Conservation (phyloP, 2,113 vertebrate genomes). For the Vulpes ferrilata region DNA sequence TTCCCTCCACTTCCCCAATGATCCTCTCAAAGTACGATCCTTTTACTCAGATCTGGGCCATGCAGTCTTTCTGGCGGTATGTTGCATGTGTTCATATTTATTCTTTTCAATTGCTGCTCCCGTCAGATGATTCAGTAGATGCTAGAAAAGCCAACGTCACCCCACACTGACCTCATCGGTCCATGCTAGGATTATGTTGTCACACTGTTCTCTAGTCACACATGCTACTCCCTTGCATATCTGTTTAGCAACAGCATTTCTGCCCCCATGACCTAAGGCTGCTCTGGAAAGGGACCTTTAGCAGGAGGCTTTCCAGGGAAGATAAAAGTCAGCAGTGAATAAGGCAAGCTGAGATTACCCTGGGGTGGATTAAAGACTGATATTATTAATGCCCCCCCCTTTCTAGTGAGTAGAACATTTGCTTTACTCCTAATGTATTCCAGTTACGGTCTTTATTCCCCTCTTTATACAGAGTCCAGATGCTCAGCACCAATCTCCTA, state of each 20-base stretch:
- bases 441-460: slow-evolving; percentile 57
- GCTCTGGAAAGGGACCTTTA: slow-evolving; percentile 68
- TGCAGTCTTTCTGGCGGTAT: background rate
- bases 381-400: slow-evolving; percentile 61
- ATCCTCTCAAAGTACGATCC: background rate
- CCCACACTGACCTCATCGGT: slow-evolving; percentile 75
- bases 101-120: slow-evolving; percentile 63
- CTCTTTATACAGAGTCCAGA: slow-evolving; percentile 65
- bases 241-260: slow-evolving; percentile 58
- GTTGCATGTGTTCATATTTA: slow-evolving; percentile 71
- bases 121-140: slow-evolving; percentile 74
- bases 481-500: slow-evolving; percentile 60
- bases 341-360: slow-evolving; percentile 32
- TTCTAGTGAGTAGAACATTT: slow-evolving; percentile 59
- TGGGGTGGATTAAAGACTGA: slow-evolving; percentile 60
- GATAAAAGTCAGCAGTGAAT: slow-evolving; percentile 66
- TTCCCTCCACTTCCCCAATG: background rate
- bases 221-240: slow-evolving; percentile 73
- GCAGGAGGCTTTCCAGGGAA: slow-evolving; percentile 41
- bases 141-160: slow-evolving; percentile 68
- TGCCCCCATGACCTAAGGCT: slow-evolving; percentile 64
- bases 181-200: slow-evolving; percentile 74
- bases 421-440: slow-evolving; percentile 74
- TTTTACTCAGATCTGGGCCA: background rate
- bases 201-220: slow-evolving; percentile 71